phyloP scores from a whole-genome alignment of 2,113 vertebrate species.

The Paramisgurnus dabryanus region DNA sequence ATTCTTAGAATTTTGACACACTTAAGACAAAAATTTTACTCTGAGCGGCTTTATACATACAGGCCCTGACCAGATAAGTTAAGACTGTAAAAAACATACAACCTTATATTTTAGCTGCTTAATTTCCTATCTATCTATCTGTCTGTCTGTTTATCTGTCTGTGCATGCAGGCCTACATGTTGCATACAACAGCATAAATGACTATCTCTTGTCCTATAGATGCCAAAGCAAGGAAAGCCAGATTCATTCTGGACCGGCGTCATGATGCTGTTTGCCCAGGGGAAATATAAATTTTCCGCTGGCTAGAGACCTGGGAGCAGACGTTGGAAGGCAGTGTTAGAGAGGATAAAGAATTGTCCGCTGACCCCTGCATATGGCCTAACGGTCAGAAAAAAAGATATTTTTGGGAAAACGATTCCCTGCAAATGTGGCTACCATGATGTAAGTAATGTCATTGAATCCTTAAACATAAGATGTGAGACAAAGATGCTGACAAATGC shows the following conservation, averaged over 20 bases:
- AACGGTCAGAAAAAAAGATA: neutral
- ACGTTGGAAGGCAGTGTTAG: neutral
- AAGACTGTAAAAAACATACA: too few species aligned
- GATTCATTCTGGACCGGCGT: conserved; percentile 3
- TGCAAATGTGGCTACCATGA: conserved; percentile 13
- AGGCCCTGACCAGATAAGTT: too few species aligned
- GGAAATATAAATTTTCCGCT: neutral
- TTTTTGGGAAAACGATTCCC: conserved; percentile 1
- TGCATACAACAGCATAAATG: too few species aligned
- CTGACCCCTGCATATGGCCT: conserved; percentile 5
- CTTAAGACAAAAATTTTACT: too few species aligned
- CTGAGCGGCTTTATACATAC: too few species aligned
- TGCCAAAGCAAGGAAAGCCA: conserved; percentile 1
- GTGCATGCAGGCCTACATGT: too few species aligned
- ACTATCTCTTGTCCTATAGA: neutral
- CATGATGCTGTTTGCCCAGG: conserved; percentile 4
- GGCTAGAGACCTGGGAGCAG: neutral
- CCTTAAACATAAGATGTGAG: too few species aligned
- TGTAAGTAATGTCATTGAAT: neutral
- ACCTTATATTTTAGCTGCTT: too few species aligned
- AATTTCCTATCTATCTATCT: too few species aligned
- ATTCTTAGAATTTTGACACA: too few species aligned
- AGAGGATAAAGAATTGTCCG: neutral
- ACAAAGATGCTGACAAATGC: too few species aligned
- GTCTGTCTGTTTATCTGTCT: too few species aligned